Evolutionary conservation across 2,113 vertebrate species (phyloP).

Genomic region (Boulengeromyrus knoepffleri): DNA sequence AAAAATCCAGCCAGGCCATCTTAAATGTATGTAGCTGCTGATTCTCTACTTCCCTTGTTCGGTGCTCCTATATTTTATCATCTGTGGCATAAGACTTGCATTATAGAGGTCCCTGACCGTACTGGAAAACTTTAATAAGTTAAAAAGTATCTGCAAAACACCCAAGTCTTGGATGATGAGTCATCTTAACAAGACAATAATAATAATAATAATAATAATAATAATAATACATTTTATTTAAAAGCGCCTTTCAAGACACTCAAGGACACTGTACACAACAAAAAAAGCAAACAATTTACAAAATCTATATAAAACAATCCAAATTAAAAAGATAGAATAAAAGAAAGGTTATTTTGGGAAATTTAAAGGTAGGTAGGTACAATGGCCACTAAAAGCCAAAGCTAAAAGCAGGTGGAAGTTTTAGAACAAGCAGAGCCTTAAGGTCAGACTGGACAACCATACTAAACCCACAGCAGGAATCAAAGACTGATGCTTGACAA

Average conservation of each 20-base stretch:
- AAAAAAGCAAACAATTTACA: too few species aligned
- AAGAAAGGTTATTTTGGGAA: too few species aligned
- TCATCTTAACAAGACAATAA: not conserved
- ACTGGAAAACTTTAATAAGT: not conserved
- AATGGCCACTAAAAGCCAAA: not conserved
- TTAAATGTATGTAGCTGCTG: not conserved
- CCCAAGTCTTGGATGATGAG: not conserved
- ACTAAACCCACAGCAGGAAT: not conserved
- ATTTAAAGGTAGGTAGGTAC: too few species aligned
- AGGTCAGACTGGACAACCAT: not conserved
- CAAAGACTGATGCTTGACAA: not conserved
- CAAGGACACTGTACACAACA: too few species aligned
- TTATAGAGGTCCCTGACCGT: not conserved
- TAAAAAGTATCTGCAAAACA: not conserved
- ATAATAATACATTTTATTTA: too few species aligned
- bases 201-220: too few species aligned
- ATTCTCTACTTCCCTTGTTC: not conserved
- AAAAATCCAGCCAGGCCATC: not conserved
- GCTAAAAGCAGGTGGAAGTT: not conserved
- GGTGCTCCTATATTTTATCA: not conserved
- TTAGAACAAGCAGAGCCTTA: not conserved
- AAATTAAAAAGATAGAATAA: too few species aligned
- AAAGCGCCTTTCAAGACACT: too few species aligned
- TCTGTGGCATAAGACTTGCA: not conserved
- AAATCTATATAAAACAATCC: too few species aligned